These are phyloP conservation scores for Hapalemur alaotrensis DNA, from an alignment of 2,797 vertebrate genomes.

Conservation along the genomic window DNA sequence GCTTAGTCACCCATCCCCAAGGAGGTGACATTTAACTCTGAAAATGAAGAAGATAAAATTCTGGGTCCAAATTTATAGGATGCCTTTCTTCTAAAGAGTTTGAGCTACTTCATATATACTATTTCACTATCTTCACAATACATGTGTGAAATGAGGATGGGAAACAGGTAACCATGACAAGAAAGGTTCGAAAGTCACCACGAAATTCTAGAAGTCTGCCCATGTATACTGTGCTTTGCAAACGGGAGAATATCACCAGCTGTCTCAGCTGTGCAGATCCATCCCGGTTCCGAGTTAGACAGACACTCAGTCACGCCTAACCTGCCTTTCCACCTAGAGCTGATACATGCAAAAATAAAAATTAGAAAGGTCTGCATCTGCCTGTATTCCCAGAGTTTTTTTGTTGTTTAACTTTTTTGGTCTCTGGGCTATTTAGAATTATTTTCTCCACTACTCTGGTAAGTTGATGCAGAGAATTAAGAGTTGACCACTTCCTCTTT, in stretches of 20 bases:
- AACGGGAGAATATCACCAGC: not conserved
- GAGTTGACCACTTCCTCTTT: constrained; percentile 64
- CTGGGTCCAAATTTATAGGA: not conserved
- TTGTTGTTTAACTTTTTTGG: not conserved
- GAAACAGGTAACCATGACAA: too few species aligned
- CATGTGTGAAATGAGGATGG: not conserved
- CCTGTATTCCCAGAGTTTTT: not conserved
- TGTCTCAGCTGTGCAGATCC: not conserved
- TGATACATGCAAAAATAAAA: not conserved
- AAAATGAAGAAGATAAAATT: not conserved
- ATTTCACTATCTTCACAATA: not conserved
- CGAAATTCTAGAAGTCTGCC: not conserved
- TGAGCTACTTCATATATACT: not conserved
- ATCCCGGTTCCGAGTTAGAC: not conserved
- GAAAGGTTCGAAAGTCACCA: not conserved
- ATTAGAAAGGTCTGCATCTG: not conserved
- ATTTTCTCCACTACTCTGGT: not conserved
- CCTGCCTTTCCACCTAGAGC: not conserved
- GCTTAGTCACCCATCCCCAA: not conserved
- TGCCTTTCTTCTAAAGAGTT: not conserved
- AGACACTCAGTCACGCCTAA: not conserved
- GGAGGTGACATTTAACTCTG: not conserved
- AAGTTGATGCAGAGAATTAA: not conserved
- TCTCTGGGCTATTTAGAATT: not conserved
- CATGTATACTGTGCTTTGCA: accelerated